Percentiles rank a stretch among this genome's conserved stretches.
phyloP scores from a whole-genome alignment of 2,113 vertebrate genomes.

The Aspiorhynchus laticeps region DNA sequence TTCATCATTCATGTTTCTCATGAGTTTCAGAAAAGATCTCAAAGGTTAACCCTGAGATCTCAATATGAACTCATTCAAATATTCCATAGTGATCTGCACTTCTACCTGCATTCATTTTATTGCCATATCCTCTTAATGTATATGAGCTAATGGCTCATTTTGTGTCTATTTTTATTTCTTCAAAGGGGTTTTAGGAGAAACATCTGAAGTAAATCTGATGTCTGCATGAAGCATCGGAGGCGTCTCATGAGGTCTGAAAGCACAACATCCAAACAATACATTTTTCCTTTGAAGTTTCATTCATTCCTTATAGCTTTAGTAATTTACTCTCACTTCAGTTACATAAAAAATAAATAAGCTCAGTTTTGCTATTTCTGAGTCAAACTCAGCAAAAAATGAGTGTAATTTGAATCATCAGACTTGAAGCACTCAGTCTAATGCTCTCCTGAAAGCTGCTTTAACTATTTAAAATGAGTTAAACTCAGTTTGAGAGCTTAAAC shows the following conservation, averaged over 20 bases:
- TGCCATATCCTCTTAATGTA: not conserved
- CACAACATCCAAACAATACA: not conserved
- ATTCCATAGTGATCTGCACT: not conserved
- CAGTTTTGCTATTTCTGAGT: not conserved
- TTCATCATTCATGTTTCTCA: not conserved
- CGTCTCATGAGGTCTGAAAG: not conserved
- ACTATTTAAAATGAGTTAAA: not conserved
- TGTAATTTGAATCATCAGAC: not conserved
- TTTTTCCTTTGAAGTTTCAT: not conserved
- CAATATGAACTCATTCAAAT: not conserved
- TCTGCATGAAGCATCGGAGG: not conserved
- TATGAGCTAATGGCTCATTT: not conserved
- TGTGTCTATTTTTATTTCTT: not conserved
- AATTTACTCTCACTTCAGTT: not conserved
- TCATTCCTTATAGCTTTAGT: not conserved
- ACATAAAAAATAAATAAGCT: not conserved
- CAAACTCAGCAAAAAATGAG: not conserved
- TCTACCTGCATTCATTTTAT: not conserved
- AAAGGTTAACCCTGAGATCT: not conserved
- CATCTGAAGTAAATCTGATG: not conserved
- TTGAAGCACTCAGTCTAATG: not conserved
- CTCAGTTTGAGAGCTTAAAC: conserved; percentile 63
- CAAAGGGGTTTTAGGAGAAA: not conserved
- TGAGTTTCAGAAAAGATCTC: too few species aligned
- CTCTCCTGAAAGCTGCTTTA: not conserved